These are phyloP conservation scores for Tribolium castaneum DNA, from an alignment of 1,140 invertebrate species.

Conservation along the genomic window DNA sequence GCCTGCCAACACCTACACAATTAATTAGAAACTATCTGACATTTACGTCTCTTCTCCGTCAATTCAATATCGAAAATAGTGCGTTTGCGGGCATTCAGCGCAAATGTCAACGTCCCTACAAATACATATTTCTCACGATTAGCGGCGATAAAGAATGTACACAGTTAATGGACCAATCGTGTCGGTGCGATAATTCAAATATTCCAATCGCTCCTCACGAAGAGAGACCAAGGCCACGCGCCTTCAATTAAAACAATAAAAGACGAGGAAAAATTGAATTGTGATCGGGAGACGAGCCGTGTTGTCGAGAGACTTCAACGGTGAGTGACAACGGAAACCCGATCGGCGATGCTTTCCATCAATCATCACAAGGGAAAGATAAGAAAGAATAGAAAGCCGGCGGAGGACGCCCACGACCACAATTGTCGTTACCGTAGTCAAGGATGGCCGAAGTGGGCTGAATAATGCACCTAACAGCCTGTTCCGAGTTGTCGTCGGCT, in stretches of 20 bases:
- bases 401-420: slow-evolving; percentile 9
- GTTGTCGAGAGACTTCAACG: slow-evolving; percentile 7
- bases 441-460: slow-evolving; percentile 11
- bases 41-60: not conserved
- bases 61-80: not conserved
- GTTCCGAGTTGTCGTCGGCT: slow-evolving; percentile 5
- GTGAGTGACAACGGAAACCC: slow-evolving; percentile 28
- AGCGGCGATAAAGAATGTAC: slow-evolving; percentile 31
- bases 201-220: slow-evolving; percentile 39
- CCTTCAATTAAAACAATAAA: not conserved
- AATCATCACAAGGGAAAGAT: slow-evolving; percentile 20
- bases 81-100: not conserved
- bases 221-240: not conserved
- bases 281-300: not conserved
- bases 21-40: slow-evolving; percentile 5
- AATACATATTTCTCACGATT: slow-evolving; percentile 42
- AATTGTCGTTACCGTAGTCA: slow-evolving; percentile 28
- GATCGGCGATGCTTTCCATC: not conserved
- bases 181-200: slow-evolving; percentile 39
- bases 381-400: slow-evolving; percentile 35
- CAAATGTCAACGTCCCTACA: slow-evolving; percentile 35
- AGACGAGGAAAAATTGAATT: not conserved
- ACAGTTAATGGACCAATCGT: slow-evolving; percentile 38
- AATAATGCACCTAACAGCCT: slow-evolving; percentile 16
- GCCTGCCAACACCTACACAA: slow-evolving; percentile 8